Evolutionary conservation across 2,888 invertebrate genomes (phyloP).

Genomic region (Apamea anceps): DNA sequence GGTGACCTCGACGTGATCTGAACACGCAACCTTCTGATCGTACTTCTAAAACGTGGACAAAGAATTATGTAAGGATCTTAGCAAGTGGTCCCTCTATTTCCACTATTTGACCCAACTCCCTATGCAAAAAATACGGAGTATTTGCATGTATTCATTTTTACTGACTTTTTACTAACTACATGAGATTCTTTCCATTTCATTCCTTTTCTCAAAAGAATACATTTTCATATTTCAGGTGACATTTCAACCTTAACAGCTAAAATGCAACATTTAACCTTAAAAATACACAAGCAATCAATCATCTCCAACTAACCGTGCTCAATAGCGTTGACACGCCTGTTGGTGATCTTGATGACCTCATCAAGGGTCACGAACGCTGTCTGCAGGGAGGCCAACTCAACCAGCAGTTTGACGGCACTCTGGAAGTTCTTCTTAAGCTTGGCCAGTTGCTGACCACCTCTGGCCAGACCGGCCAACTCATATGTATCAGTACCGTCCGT

Average conservation of each 20-base stretch:
- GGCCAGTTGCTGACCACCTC: conserved; percentile 99
- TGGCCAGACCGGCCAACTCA: conserved; percentile 98
- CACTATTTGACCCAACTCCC: not conserved
- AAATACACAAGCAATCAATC: not conserved
- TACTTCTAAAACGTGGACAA: not conserved
- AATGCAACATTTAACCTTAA: not conserved
- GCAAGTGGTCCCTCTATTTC: not conserved
- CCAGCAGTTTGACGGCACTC: conserved; percentile 98
- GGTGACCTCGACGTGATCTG: not conserved
- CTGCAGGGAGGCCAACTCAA: conserved; percentile 99
- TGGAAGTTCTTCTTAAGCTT: conserved; percentile 99
- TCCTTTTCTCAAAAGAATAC: not conserved
- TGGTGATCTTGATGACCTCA: conserved; percentile 99
- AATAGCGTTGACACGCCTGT: conserved; percentile 99
- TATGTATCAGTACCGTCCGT: conserved; percentile 99
- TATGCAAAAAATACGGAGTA: not conserved
- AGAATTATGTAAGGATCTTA: not conserved
- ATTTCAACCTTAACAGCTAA: not conserved
- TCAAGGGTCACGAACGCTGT: conserved; percentile 99
- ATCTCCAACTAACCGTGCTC: conserved; percentile 94
- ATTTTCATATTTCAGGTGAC: not conserved
- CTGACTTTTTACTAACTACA: too few species aligned
- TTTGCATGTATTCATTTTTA: not conserved
- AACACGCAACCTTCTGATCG: not conserved
- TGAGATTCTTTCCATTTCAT: not conserved